Evolutionary conservation across 2,113 vertebrate genomes (phyloP).

Genomic region (Hippoglossus stenolepis): DNA sequence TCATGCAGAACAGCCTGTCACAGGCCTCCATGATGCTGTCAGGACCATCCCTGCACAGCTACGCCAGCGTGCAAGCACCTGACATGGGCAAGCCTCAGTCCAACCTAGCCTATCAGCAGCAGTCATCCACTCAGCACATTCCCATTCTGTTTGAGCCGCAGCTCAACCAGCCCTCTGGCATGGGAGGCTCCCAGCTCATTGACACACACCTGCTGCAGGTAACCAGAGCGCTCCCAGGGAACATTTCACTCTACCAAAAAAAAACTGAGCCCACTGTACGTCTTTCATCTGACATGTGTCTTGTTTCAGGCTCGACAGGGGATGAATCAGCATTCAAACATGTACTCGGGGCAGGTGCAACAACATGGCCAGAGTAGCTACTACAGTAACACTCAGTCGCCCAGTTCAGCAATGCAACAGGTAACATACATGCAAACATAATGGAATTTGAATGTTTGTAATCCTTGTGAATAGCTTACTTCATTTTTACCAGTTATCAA

Average conservation of each 20-base stretch:
- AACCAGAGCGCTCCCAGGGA: background rate
- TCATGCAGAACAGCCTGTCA: slow-evolving; percentile 96
- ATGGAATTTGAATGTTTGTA: background rate
- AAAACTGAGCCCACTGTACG: background rate
- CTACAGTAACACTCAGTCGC: slow-evolving; percentile 95
- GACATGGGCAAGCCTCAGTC: slow-evolving; percentile 96
- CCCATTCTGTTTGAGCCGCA: slow-evolving; percentile 98
- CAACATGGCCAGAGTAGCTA: slow-evolving; percentile 96
- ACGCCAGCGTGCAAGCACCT: slow-evolving; percentile 91
- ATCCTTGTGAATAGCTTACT: background rate
- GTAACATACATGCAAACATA: slow-evolving; percentile 73
- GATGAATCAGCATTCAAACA: slow-evolving; percentile 95
- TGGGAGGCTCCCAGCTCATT: slow-evolving; percentile 95
- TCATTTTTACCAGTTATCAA: background rate
- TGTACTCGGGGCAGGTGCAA: slow-evolving; percentile 96
- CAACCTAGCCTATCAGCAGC: slow-evolving; percentile 94
- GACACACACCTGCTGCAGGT: slow-evolving; percentile 98
- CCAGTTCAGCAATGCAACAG: slow-evolving; percentile 94
- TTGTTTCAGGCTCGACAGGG: slow-evolving; percentile 92
- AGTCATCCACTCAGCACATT: slow-evolving; percentile 95
- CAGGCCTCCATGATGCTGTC: slow-evolving; percentile 97
- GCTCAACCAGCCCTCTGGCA: slow-evolving; percentile 93
- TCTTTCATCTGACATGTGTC: slow-evolving; percentile 10
- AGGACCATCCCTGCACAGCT: slow-evolving; percentile 94
- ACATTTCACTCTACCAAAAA: background rate